Evolutionary conservation across 2,888 invertebrate species (phyloP), one percentile per base, ranked within the genome.

Genomic region (Protophormia terraenovae): DNA sequence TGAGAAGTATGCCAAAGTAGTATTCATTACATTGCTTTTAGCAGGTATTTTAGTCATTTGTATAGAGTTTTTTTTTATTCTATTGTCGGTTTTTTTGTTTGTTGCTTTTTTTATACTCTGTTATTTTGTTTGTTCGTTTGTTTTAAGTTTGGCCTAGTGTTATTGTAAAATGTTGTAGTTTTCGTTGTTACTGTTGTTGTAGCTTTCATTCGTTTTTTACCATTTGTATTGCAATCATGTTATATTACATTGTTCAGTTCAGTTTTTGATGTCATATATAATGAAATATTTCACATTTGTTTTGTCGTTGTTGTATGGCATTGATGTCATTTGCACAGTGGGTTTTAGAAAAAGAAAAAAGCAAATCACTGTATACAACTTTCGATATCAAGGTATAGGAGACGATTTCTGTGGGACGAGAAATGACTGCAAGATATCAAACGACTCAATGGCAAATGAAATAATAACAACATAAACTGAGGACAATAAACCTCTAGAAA

Each of bases 181-280:
- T 29, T 72, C n/a, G 38, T 45, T 60, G 62, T 66, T 66, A 14
- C 3, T 75, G 14, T 38, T 72, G 55, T 41, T 47, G 16, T 35
- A 45, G 53, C 62, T 60, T 81, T 47, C 60, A 29, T 81, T 79
- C 14, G 45, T 62, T 38, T 22, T 16, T 35, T 78, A n/a, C 71
- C 45, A 72, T 76, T 80, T 89, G 87, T 89, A 89, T 89, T 89
- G 89, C 89, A 87, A 87, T 88, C 88, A 89, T 90, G 90, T 90
- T 90, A 90, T 89, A 89, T 89, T 88, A 90, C 87, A 89, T 90
- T 89, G 73, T 29, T 29, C 66, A 80, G 73, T 73, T 80, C 50
- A 67, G 66, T 66, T 80, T 72, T 73, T 60, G 12, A 62, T 82
- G 67, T 73, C 66, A 77, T 71, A 69, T 78, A 73, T 77, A 84